A percentile compares a stretch with the other conserved stretches of the same genome.
phyloP scores from a whole-genome alignment of 2,797 vertebrate genomes.

The Menidia menidia region DNA sequence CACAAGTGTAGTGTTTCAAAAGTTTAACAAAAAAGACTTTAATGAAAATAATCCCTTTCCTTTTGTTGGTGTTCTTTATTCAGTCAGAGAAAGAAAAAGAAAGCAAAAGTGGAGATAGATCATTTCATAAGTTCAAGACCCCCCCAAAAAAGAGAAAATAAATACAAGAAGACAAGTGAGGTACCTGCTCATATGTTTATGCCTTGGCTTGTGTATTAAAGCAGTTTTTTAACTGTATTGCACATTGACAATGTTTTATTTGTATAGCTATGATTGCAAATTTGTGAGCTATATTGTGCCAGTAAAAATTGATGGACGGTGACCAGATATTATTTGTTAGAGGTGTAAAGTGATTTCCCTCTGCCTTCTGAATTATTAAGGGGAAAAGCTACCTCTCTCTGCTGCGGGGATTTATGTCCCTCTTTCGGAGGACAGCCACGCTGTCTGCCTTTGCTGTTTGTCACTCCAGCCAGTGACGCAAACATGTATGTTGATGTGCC shows the following conservation, averaged over 20 bases:
- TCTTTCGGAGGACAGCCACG: conserved; percentile 47
- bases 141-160: background rate
- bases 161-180: conserved; percentile 1
- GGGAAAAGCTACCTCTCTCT: conserved; percentile 77
- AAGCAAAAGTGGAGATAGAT: background rate
- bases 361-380: conserved; percentile 63
- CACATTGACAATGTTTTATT: conserved; percentile 34
- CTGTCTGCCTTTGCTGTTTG: conserved; percentile 63
- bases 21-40: background rate
- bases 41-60: background rate
- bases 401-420: conserved; percentile 56
- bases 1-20: background rate
- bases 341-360: conserved; percentile 64
- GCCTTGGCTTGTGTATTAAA: conserved; percentile 28
- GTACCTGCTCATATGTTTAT: conserved; percentile 12
- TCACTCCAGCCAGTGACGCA: conserved; percentile 52
- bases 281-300: conserved; percentile 44
- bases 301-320: conserved; percentile 36
- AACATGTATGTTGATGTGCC: conserved; percentile 62
- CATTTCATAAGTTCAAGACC: background rate
- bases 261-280: conserved; percentile 35
- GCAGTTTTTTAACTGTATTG: conserved; percentile 26
- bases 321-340: conserved; percentile 52
- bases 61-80: conserved; percentile 4
- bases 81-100: conserved; percentile 5